Base-by-base conservation (phyloP, 2,888 invertebrate species). In the Oxyteleia sp. region DNA sequence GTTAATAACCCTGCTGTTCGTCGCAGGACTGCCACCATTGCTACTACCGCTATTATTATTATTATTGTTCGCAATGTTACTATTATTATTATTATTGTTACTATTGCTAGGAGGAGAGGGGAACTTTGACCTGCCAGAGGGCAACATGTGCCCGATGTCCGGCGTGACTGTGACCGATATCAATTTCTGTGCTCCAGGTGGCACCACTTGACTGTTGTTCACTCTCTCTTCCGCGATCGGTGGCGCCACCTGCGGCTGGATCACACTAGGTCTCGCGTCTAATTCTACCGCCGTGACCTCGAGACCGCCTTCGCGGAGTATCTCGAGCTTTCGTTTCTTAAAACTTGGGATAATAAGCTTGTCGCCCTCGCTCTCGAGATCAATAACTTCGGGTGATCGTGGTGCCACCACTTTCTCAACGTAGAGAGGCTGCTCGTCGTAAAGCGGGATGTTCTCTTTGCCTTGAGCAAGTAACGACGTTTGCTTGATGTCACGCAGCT, bases 281-380 rank as follows among this genome's bases (percentile, higher is more conserved):
- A 92, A 83, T 26, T 94, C 91, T 20, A 96, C 95, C 0, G 96
- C 95, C 0, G 96, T 97, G 0, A 97, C 96, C 90, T 97, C 96
- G 2, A 97, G 93, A 4, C 97, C 97, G 11, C 96, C 95, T 88
- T 96, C 96, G 75, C 96, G 96, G 41, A 97, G 94, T 47, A 97
- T 96, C 86, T 97, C 97, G 5, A 97, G 94, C 89, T 96, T 96
- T 84, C 96, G 95, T 87, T 95, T 95, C 92, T 96, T 96, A 84
- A 96, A 95, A 78, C 93, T 94, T 38, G 93, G 93, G 86, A 94
- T 91, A 75, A 93, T 91, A 38, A 93, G 90, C 66, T 93, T 86
- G 16, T 93, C 93, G 64, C 86, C 90, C 59, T 93, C 94, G 23
- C 89, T 91, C 89, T 96, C 96, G 7, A 96, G 92, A 87, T 95